Evolutionary conservation across 2,888 invertebrate species (phyloP).

Genomic region (Polietes domitor): DNA sequence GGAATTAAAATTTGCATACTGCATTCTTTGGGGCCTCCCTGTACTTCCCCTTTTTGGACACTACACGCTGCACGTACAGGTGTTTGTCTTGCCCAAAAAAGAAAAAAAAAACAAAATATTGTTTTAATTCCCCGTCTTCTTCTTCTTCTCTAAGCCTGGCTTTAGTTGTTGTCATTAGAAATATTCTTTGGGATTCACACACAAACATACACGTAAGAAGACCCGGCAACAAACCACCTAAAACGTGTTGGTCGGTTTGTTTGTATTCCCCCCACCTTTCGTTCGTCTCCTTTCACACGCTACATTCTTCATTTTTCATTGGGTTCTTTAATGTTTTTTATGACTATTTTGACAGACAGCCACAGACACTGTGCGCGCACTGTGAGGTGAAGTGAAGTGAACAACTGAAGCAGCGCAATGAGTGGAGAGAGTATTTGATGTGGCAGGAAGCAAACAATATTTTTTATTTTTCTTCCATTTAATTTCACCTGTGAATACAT

Average conservation of each 20-base stretch:
- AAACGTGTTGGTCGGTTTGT: background rate
- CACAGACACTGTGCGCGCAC: constrained; percentile 6
- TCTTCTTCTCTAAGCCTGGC: constrained; percentile 15
- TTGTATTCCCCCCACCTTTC: background rate
- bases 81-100: constrained; percentile 9
- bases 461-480: constrained; percentile 33
- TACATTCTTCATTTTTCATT: constrained; percentile 29
- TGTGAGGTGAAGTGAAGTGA: background rate
- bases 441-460: constrained; percentile 62
- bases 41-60: background rate
- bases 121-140: background rate
- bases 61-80: constrained; percentile 23
- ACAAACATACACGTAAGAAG: background rate
- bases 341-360: constrained; percentile 61
- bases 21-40: background rate
- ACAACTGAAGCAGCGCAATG: constrained; percentile 5
- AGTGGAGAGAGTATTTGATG: background rate
- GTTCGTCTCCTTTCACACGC: constrained; percentile 7
- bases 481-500: constrained; percentile 50
- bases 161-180: constrained; percentile 16
- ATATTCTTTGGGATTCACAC: constrained; percentile 8
- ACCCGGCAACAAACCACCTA: background rate
- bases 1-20: no score
- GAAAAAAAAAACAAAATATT: constrained; percentile 1
- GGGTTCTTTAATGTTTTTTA: constrained; percentile 32